Conservation (phyloP, 2,888 invertebrate species). For the Conus canariensis region DNA sequence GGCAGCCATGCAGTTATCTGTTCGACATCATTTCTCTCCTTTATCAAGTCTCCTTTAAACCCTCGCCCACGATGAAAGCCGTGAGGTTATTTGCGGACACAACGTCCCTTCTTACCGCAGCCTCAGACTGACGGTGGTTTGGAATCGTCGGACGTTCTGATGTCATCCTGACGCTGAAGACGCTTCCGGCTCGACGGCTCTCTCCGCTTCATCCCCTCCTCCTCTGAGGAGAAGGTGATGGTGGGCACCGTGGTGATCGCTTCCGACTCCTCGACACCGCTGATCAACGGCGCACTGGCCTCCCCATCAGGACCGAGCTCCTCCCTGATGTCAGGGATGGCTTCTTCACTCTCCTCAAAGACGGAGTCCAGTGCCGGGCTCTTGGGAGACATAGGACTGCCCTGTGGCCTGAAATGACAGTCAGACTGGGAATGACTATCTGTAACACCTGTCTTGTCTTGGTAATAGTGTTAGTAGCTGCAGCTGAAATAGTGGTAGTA, state of each 20-base stretch:
- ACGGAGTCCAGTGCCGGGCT: slow-evolving; percentile 40
- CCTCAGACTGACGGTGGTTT: background rate
- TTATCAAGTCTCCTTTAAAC: too few relatives aligned
- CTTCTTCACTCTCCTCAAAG: slow-evolving; percentile 44
- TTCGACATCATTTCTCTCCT: too few relatives aligned
- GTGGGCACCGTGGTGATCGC: background rate
- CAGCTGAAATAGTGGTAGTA: too few relatives aligned
- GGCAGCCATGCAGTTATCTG: too few relatives aligned
- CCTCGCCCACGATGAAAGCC: too few relatives aligned
- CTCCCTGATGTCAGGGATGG: background rate
- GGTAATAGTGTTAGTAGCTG: too few relatives aligned
- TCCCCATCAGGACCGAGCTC: background rate
- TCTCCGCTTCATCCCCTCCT: background rate
- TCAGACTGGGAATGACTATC: too few relatives aligned
- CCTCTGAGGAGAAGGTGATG: background rate
- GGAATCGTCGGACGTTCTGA: background rate
- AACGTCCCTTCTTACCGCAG: background rate
- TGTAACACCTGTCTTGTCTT: too few relatives aligned
- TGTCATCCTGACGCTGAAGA: too few relatives aligned
- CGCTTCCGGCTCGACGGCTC: background rate
- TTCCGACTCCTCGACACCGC: background rate
- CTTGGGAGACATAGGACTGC: background rate
- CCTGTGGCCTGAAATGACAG: background rate
- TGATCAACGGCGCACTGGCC: background rate
- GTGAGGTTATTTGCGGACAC: background rate